These are phyloP conservation scores for Miniopterus natalensis DNA, from an alignment of 2,113 vertebrate species.

Conservation along the genomic window DNA sequence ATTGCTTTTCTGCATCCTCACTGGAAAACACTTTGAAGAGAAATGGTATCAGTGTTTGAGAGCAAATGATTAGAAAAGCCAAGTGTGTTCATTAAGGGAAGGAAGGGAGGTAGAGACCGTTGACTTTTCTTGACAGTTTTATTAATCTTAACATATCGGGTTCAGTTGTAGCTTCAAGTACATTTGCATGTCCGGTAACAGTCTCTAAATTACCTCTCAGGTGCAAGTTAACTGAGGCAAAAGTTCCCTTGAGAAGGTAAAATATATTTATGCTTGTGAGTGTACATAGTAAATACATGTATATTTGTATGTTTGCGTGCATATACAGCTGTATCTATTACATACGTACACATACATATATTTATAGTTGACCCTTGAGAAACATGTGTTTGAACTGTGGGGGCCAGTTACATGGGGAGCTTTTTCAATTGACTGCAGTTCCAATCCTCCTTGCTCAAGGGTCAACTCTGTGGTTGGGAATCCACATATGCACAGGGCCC, in stretches of 20 bases:
- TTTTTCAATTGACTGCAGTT: background rate
- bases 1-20: background rate
- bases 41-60: constrained; percentile 40
- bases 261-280: background rate
- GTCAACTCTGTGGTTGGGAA: background rate
- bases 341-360: background rate
- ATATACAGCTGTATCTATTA: background rate
- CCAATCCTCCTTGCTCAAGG: background rate
- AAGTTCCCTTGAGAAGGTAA: constrained; percentile 5
- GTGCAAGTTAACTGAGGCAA: background rate
- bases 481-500: background rate
- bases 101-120: background rate
- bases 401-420: background rate
- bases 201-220: background rate
- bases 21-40: background rate
- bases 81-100: constrained; percentile 50
- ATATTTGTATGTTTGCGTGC: background rate
- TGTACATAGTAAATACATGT: background rate
- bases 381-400: background rate
- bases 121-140: constrained; percentile 33
- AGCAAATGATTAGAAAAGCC: constrained; percentile 44
- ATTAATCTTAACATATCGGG: constrained; percentile 46
- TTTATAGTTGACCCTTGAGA: background rate
- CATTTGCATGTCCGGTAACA: background rate
- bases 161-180: background rate